Percentiles rank a stretch among this genome's conserved stretches.
These are phyloP conservation scores for Peromyscus melanophrys DNA, from an alignment of 2,797 vertebrate species.

Conservation along the genomic window DNA sequence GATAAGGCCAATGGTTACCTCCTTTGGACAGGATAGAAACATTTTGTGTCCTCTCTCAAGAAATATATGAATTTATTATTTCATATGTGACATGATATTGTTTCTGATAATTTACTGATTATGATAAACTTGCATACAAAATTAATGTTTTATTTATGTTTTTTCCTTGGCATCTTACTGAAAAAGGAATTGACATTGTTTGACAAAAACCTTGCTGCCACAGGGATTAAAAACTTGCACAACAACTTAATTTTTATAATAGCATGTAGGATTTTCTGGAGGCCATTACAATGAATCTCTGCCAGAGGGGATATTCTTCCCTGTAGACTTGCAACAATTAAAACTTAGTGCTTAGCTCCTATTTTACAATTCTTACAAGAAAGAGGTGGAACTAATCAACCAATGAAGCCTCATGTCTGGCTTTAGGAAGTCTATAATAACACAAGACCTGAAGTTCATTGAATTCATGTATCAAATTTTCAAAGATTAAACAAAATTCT, in stretches of 20 bases:
- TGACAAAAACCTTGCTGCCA: background rate
- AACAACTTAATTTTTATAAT: background rate
- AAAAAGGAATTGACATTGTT: background rate
- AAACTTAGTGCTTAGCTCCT: background rate
- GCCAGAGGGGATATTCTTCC: background rate
- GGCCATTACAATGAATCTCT: background rate
- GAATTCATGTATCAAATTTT: background rate
- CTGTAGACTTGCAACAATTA: slow-evolving; percentile 1
- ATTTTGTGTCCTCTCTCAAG: background rate
- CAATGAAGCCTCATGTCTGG: background rate
- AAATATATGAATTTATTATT: background rate
- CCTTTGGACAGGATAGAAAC: background rate
- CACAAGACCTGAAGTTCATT: background rate
- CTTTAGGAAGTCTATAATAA: background rate
- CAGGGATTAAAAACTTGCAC: background rate
- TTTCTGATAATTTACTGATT: background rate
- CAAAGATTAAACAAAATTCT: background rate
- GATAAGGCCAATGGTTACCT: background rate
- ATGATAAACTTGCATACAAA: background rate
- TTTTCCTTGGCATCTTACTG: background rate
- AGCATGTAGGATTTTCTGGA: background rate
- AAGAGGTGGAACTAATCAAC: background rate
- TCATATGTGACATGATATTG: background rate
- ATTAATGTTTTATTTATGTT: background rate
- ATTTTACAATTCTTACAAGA: slow-evolving; percentile 21